phyloP scores from a whole-genome alignment of 2,797 vertebrate species.

The Amphiprion clarkii region DNA sequence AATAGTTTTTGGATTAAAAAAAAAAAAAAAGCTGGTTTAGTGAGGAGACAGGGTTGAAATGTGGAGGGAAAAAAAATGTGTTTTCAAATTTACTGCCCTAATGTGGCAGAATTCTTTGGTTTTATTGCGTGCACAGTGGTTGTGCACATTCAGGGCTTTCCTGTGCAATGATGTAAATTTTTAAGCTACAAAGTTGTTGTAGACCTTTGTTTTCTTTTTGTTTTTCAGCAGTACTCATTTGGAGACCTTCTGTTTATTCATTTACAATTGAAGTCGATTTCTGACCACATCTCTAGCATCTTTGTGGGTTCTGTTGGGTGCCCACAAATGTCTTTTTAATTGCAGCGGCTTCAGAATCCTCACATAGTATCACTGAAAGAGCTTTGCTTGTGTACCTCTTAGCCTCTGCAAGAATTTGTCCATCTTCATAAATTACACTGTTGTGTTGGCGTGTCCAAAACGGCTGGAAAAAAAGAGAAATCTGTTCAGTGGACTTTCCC shows the following conservation, averaged over 20 bases:
- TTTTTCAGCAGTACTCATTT: neutral
- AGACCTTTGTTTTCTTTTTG: neutral
- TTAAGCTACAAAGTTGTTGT: neutral
- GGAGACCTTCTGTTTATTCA: neutral
- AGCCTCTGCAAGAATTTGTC: neutral
- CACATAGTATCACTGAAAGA: neutral
- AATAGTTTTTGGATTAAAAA: neutral
- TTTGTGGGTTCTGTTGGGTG: neutral
- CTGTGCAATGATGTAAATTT: neutral
- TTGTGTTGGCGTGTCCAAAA: slow-evolving; percentile 20
- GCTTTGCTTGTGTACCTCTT: neutral
- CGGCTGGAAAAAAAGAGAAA: slow-evolving; percentile 43
- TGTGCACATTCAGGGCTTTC: neutral
- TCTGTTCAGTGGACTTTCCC: slow-evolving; percentile 67
- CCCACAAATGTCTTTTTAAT: slow-evolving; percentile 19
- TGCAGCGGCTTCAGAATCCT: neutral
- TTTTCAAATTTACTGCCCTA: too few relatives aligned
- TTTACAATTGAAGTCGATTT: slow-evolving; percentile 1
- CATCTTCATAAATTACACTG: neutral
- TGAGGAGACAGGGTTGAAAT: neutral
- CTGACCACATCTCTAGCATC: neutral
- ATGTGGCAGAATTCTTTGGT: neutral
- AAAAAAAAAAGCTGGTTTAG: neutral
- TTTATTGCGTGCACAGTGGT: neutral
- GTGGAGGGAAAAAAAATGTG: too few relatives aligned